These are phyloP conservation scores for Ormia ochracea DNA, from an alignment of 2,888 invertebrate genomes.

Conservation along the genomic window DNA sequence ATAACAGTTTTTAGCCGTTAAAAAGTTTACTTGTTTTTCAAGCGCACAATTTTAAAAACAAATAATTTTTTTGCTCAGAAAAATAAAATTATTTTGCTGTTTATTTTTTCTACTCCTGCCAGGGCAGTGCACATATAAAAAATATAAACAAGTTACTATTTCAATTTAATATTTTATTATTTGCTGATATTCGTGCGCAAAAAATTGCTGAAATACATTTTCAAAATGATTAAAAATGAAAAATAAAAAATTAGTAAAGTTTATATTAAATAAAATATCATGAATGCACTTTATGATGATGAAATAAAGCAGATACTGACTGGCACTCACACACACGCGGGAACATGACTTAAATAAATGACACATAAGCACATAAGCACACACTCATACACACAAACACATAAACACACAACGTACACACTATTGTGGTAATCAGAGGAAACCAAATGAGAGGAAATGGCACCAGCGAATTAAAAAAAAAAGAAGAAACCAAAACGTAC, in stretches of 20 bases:
- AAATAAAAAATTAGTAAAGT: constrained; percentile 24
- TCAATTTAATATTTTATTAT: constrained; percentile 14
- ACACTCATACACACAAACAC: not conserved
- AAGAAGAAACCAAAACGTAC: constrained; percentile 29
- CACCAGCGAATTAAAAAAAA: constrained; percentile 38
- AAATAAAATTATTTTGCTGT: not conserved
- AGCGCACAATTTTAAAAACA: not conserved
- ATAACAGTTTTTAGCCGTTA: not conserved
- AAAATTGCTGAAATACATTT: not conserved
- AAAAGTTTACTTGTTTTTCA: not conserved
- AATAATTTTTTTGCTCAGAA: not conserved
- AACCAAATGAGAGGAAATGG: constrained; percentile 60
- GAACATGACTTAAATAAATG: constrained; percentile 4
- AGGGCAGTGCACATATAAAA: not conserved
- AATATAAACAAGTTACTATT: not conserved
- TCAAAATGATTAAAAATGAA: constrained; percentile 27
- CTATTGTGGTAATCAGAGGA: constrained; percentile 57
- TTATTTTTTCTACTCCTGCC: too few species aligned
- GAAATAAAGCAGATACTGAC: constrained; percentile 33
- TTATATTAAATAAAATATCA: constrained; percentile 52
- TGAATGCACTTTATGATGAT: constrained; percentile 52
- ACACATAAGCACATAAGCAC: constrained; percentile 11
- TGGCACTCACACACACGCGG: not conserved
- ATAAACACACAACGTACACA: constrained; percentile 3
- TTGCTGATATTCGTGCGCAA: not conserved